Percentiles rank a stretch among this genome's conserved stretches.
These are phyloP conservation scores for Picus viridis DNA, from an alignment of 2,797 vertebrate genomes.

Conservation along the genomic window DNA sequence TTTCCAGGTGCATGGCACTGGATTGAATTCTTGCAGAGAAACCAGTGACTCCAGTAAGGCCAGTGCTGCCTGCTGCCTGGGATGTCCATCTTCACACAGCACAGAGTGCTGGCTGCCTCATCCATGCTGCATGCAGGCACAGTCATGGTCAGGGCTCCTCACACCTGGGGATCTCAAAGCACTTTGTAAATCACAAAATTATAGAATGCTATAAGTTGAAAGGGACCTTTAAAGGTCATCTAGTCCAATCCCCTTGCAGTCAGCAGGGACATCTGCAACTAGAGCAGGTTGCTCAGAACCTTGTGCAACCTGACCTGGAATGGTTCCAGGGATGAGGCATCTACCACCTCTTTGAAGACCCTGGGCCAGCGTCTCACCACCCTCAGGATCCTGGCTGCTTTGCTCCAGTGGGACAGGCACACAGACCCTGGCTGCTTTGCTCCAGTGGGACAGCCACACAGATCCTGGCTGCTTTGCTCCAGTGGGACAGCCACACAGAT, in stretches of 20 bases:
- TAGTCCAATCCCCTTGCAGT: not conserved
- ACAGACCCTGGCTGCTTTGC: too few relatives aligned
- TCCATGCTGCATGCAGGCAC: rapidly evolving
- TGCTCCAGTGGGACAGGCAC: too few relatives aligned
- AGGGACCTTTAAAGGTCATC: not conserved
- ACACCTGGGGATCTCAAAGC: not conserved
- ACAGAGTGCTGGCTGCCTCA: rapidly evolving
- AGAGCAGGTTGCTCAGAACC: not conserved
- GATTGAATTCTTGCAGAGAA: not conserved
- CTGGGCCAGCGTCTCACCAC: not conserved
- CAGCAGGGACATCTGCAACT: not conserved
- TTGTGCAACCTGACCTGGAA: not conserved
- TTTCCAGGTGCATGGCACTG: not conserved
- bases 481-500: too few relatives aligned
- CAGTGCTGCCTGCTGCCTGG: rapidly evolving
- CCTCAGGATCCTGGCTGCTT: not conserved
- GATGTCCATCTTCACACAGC: rapidly evolving
- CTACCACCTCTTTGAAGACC: not conserved
- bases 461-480: too few relatives aligned
- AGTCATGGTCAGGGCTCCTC: not conserved
- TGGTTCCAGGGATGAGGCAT: not conserved
- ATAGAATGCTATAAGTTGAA: not conserved
- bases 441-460: too few relatives aligned
- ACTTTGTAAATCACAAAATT: not conserved
- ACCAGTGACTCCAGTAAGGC: not conserved